phyloP scores from a whole-genome alignment of 1,140 invertebrate genomes.

The Odontomachus brunneus region DNA sequence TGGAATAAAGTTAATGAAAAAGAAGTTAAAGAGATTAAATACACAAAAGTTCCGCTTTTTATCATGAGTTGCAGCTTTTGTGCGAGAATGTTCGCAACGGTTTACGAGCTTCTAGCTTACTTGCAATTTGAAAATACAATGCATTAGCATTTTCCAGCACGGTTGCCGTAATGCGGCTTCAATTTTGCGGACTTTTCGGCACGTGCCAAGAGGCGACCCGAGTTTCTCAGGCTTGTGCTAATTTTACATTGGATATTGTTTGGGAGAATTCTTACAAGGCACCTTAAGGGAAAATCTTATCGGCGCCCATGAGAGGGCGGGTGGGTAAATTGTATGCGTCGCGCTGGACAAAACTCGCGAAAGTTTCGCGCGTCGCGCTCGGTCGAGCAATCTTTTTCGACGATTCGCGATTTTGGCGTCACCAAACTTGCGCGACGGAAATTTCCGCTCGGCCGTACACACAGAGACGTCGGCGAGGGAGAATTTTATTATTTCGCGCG shows the following conservation, averaged over 20 bases:
- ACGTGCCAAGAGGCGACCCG: neutral
- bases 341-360: constrained; percentile 6
- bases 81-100: no score
- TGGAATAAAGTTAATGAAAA: neutral
- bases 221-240: neutral
- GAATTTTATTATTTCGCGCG: constrained; percentile 52
- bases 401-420: constrained; percentile 37
- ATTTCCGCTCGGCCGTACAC: constrained; percentile 37
- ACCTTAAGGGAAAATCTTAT: neutral
- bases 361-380: constrained; percentile 38
- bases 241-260: neutral
- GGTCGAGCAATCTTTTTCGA: constrained; percentile 43
- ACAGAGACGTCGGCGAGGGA: neutral
- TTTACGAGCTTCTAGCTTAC: no score
- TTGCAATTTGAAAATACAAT: neutral
- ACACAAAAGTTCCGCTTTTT: neutral
- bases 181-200: neutral
- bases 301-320: neutral
- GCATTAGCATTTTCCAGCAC: neutral
- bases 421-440: constrained; percentile 18
- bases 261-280: neutral
- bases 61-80: neutral
- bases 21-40: neutral
- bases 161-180: no score
- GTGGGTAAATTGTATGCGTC: constrained; percentile 26